Conservation (phyloP, 2,797 vertebrate species). For the Emys orbicularis region DNA sequence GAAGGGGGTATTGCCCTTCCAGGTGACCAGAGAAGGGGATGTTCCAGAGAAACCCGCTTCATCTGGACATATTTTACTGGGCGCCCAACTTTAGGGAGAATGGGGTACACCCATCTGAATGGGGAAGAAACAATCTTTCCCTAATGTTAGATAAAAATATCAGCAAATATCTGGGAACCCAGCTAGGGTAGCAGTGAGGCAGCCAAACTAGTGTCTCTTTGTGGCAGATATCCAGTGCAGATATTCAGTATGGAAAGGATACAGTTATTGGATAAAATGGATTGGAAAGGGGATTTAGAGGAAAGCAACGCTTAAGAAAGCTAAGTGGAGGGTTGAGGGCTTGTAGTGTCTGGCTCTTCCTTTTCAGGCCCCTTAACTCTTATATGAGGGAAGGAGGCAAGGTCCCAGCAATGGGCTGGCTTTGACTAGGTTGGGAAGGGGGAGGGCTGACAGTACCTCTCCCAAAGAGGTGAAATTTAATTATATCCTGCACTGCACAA, state of each 20-base stretch:
- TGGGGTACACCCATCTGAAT: background rate
- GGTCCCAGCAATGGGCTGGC: background rate
- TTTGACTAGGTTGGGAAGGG: background rate
- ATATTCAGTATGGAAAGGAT: background rate
- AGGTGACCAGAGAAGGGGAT: background rate
- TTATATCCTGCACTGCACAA: background rate
- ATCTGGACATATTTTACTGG: background rate
- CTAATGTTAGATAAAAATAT: background rate
- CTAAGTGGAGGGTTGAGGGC: background rate
- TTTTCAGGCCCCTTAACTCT: background rate
- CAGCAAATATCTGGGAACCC: background rate
- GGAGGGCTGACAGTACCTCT: background rate
- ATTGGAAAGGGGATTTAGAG: background rate
- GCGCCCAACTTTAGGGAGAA: background rate
- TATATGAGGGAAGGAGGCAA: background rate
- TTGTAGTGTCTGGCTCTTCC: background rate
- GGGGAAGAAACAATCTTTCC: background rate
- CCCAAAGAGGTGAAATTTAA: background rate
- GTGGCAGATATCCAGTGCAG: background rate
- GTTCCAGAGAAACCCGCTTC: background rate
- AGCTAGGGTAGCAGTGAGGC: background rate
- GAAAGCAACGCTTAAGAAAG: background rate
- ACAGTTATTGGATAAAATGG: background rate
- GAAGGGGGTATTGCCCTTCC: background rate
- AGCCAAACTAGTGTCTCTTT: background rate